Percentiles rank a stretch among this genome's conserved stretches.
Evolutionary conservation across 2,113 vertebrate genomes (phyloP).

Genomic region (Brachyistius frenatus): DNA sequence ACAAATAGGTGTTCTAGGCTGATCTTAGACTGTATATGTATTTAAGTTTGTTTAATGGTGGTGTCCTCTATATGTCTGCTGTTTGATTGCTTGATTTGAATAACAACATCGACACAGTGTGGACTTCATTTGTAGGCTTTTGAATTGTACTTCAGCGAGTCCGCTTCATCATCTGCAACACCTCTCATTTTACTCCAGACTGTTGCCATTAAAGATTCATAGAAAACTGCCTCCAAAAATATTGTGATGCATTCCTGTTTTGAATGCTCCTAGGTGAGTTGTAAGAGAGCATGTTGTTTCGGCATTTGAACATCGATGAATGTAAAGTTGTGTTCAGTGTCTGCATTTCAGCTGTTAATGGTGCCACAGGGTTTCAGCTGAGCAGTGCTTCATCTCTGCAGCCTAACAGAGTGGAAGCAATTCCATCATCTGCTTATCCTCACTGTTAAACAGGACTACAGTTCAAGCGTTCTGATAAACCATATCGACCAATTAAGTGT

Average conservation of each 20-base stretch:
- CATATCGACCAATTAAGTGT: constrained; percentile 39
- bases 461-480: constrained; percentile 36
- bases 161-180: constrained; percentile 47
- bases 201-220: constrained; percentile 81
- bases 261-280: constrained; percentile 14
- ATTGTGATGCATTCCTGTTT: constrained; percentile 46
- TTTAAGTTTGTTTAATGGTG: constrained; percentile 44
- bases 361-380: constrained; percentile 49
- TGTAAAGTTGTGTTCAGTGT: constrained; percentile 47
- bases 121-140: constrained; percentile 45
- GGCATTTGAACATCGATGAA: constrained; percentile 48
- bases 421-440: constrained; percentile 56
- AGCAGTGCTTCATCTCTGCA: constrained; percentile 24
- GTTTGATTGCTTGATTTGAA: constrained; percentile 30
- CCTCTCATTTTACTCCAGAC: constrained; percentile 58
- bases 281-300: constrained; percentile 37
- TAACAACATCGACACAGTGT: constrained; percentile 10
- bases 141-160: constrained; percentile 46
- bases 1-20: constrained; percentile 31
- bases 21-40: constrained; percentile 35
- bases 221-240: constrained; percentile 62
- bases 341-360: constrained; percentile 44
- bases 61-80: constrained; percentile 43
- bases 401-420: constrained; percentile 45
- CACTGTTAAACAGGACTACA: constrained; percentile 18